Evolutionary conservation across 92 coral and sea anemone genomes (phyloP).

Genomic region (Plumapathes pennacea): DNA sequence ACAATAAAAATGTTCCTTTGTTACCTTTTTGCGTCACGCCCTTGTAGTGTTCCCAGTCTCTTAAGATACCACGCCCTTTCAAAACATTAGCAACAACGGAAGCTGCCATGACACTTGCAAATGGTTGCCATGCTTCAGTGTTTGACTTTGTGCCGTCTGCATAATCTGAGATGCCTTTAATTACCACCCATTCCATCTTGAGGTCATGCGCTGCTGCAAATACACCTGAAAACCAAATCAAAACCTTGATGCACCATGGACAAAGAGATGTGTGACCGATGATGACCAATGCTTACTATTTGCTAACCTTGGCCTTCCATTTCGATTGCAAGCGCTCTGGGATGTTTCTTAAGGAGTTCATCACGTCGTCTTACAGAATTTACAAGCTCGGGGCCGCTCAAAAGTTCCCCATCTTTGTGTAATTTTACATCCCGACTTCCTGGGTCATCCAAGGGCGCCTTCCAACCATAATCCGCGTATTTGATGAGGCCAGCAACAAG

Average conservation of each 20-base stretch:
- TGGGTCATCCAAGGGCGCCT: constrained; percentile 21
- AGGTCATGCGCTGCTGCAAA: constrained; percentile 54
- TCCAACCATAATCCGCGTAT: constrained; percentile 22
- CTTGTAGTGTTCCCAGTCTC: constrained; percentile 46
- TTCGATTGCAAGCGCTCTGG: constrained; percentile 38
- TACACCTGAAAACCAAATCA: constrained; percentile 46
- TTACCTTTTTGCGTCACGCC: too few species aligned
- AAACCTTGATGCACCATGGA: too few species aligned
- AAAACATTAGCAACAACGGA: constrained; percentile 56
- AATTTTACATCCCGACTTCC: constrained; percentile 2
- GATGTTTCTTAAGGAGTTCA: constrained; percentile 19
- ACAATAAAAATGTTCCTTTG: too few species aligned
- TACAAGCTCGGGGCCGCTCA: constrained; percentile 49
- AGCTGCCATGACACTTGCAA: constrained; percentile 70
- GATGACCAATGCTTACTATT: not conserved
- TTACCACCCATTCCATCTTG: constrained; percentile 46
- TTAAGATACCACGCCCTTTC: constrained; percentile 26
- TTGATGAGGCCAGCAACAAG: constrained; percentile 16
- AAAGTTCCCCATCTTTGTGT: constrained; percentile 20
- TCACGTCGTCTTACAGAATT: constrained; percentile 12
- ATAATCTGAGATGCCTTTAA: constrained; percentile 62
- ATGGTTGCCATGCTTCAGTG: constrained; percentile 50
- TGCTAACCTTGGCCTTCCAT: constrained; percentile 53
- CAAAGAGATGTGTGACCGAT: not conserved
- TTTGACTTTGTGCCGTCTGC: constrained; percentile 51